phyloP scores from a whole-genome alignment of 2,888 invertebrate genomes.

The Creontiades dilutus region DNA sequence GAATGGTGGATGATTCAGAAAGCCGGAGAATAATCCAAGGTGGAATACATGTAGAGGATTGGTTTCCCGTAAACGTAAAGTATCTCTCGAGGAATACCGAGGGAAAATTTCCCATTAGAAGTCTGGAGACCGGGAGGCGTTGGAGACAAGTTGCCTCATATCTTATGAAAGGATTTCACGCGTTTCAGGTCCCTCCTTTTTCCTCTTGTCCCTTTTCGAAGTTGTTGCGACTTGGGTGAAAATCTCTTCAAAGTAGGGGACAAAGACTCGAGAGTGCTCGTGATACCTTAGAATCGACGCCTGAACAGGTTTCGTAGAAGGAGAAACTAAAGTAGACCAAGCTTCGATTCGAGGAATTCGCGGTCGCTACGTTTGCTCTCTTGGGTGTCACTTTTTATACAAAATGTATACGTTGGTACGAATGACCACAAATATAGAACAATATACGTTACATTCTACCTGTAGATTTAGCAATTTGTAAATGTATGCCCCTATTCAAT shows the following conservation, averaged over 20 bases:
- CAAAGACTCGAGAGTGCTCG: background rate
- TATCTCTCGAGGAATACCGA: background rate
- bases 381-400: too few relatives aligned
- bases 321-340: background rate
- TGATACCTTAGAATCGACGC: background rate
- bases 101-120: background rate
- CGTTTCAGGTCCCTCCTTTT: background rate
- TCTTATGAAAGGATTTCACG: conserved; percentile 19
- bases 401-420: too few relatives aligned
- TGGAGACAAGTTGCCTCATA: conserved; percentile 25
- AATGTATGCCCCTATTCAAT: too few relatives aligned
- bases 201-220: background rate
- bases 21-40: too few relatives aligned
- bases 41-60: too few relatives aligned
- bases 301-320: background rate
- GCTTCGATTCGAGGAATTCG: too few relatives aligned
- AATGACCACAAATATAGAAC: too few relatives aligned
- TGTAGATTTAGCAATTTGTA: too few relatives aligned
- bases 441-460: too few relatives aligned
- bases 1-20: too few relatives aligned
- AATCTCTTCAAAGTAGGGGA: background rate
- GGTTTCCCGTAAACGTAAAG: too few relatives aligned
- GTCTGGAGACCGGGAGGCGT: background rate
- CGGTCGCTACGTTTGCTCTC: too few relatives aligned
- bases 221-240: conserved; percentile 13